phyloP scores from a whole-genome alignment of 2,113 vertebrate species.

The Isurus oxyrinchus region DNA sequence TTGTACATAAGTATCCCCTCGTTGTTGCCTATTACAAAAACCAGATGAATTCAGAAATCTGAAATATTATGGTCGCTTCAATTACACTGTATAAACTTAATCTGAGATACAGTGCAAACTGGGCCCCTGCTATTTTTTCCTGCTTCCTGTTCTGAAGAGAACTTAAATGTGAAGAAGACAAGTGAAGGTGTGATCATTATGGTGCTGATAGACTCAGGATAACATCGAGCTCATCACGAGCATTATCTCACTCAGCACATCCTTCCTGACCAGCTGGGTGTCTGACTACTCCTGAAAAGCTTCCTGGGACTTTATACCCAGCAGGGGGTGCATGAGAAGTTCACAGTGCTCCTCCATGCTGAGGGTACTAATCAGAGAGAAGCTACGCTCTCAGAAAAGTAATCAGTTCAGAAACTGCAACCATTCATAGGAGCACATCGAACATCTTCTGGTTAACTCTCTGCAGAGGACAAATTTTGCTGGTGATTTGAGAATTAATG shows the following conservation, averaged over 20 bases:
- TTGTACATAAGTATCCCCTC: not conserved
- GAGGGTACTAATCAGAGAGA: not conserved
- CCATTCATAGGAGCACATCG: not conserved
- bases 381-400: not conserved
- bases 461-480: not conserved
- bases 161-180: slow-evolving; percentile 9
- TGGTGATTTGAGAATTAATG: not conserved
- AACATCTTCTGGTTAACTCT: not conserved
- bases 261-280: slow-evolving; percentile 12
- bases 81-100: not conserved
- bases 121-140: not conserved
- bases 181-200: slow-evolving; percentile 18
- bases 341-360: not conserved
- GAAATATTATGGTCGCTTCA: not conserved
- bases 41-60: not conserved
- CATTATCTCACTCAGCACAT: not conserved
- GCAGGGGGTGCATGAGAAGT: not conserved
- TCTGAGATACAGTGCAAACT: not conserved
- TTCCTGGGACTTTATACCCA: not conserved
- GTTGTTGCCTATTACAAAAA: not conserved
- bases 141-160: slow-evolving; percentile 13
- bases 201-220: not conserved
- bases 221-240: not conserved
- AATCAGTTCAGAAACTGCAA: not conserved
- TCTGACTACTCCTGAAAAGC: not conserved